Evolutionary conservation across 2,113 vertebrate genomes (phyloP).

Genomic region (Tyrannus savana): DNA sequence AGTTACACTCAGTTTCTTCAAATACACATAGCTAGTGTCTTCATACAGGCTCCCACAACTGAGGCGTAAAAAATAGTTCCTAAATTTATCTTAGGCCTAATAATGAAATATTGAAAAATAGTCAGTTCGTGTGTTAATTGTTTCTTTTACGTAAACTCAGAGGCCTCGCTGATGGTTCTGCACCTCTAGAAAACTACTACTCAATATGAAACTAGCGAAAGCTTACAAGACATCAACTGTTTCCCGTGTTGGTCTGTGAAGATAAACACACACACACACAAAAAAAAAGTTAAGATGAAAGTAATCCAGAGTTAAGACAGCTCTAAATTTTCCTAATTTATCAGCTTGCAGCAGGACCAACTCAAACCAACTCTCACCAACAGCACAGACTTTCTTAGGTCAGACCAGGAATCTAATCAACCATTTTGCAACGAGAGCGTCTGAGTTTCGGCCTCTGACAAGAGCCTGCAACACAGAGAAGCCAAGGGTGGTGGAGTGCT

Average conservation of each 20-base stretch:
- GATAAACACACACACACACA: neutral
- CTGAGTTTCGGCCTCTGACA: neutral
- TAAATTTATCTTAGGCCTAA: neutral
- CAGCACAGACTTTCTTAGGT: neutral
- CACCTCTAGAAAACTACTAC: conserved; percentile 6
- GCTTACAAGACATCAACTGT: neutral
- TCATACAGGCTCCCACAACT: neutral
- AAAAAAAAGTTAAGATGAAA: neutral
- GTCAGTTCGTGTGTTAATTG: fast-evolving
- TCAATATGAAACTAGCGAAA: conserved; percentile 51
- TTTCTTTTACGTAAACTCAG: neutral
- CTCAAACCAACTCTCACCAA: neutral
- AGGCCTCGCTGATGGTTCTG: neutral
- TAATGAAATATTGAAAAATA: neutral
- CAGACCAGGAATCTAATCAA: neutral
- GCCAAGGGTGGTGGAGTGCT: too few species aligned
- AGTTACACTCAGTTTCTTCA: neutral
- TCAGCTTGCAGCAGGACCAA: neutral
- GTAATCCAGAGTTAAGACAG: neutral
- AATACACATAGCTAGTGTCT: neutral
- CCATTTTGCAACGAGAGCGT: neutral
- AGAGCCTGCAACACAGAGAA: neutral
- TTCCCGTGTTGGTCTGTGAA: neutral
- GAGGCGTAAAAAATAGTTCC: neutral
- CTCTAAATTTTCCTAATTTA: neutral